Conservation (phyloP, 2,797 vertebrate species). For the Anniella stebbinsi region DNA sequence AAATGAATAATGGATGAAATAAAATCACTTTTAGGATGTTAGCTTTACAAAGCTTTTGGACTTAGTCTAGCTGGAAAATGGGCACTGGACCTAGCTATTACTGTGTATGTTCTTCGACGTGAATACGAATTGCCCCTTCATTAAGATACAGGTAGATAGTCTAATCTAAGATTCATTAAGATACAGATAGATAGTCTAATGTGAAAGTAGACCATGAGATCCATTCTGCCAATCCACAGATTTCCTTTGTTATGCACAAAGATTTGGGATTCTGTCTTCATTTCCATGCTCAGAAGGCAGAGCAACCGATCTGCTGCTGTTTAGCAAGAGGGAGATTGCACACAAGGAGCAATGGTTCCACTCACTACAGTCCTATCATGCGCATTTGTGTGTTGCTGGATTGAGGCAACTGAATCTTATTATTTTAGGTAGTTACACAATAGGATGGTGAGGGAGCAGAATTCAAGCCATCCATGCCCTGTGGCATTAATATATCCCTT, state of each 20-base stretch:
- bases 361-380: not conserved
- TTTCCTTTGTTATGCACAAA: not conserved
- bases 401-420: not conserved
- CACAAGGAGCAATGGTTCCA: not conserved
- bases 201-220: not conserved
- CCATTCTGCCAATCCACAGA: not conserved
- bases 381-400: not conserved
- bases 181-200: no score
- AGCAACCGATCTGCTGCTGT: not conserved
- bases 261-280: not conserved
- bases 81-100: not conserved
- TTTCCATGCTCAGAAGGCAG: not conserved
- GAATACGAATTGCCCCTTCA: not conserved
- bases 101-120: not conserved
- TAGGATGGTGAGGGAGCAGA: not conserved
- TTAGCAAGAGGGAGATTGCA: not conserved
- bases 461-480: not conserved
- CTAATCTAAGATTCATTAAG: no score
- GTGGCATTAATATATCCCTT: not conserved
- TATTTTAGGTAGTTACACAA: not conserved
- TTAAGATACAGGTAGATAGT: no score
- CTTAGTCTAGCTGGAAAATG: not conserved
- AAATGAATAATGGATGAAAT: not conserved
- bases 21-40: not conserved
- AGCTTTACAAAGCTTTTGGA: not conserved